phyloP scores from a whole-genome alignment of 2,113 vertebrate species.

The Menura novaehollandiae region DNA sequence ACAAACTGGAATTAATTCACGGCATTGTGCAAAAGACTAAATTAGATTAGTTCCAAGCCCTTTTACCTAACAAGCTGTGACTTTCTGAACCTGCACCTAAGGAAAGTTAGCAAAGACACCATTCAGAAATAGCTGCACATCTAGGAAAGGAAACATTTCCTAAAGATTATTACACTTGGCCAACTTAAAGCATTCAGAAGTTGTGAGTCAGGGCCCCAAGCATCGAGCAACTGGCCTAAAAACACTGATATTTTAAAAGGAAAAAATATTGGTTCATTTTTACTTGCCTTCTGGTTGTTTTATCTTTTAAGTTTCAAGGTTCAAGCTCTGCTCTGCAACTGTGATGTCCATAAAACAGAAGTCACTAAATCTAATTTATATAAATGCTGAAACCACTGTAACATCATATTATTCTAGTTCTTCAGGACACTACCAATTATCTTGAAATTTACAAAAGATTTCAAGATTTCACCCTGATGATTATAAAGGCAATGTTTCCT shows the following conservation, averaged over 20 bases:
- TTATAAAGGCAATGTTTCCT: not conserved
- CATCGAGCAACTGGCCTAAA: not conserved
- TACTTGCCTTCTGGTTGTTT: not conserved
- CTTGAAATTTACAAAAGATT: not conserved
- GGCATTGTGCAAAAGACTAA: not conserved
- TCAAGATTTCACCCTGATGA: not conserved
- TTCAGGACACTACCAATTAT: not conserved
- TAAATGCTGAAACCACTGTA: not conserved
- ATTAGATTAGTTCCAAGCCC: not conserved
- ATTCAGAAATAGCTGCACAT: not conserved
- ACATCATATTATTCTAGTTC: not conserved
- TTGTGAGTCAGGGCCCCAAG: not conserved
- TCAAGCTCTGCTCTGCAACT: not conserved
- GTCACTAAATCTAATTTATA: not conserved
- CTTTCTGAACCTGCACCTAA: not conserved
- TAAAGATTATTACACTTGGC: not conserved
- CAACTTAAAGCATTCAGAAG: conserved; percentile 9
- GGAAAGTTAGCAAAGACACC: not conserved
- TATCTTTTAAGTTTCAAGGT: not conserved
- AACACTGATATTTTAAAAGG: not conserved
- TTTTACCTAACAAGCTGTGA: not conserved
- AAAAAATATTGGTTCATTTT: not conserved
- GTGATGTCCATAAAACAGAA: not conserved
- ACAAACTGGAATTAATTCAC: not conserved
- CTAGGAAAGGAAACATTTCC: conserved; percentile 25